Evolutionary conservation across 30 jellyfish, hydroid and myxozoan species (phyloP).

Genomic region (Turritopsis rubra): DNA sequence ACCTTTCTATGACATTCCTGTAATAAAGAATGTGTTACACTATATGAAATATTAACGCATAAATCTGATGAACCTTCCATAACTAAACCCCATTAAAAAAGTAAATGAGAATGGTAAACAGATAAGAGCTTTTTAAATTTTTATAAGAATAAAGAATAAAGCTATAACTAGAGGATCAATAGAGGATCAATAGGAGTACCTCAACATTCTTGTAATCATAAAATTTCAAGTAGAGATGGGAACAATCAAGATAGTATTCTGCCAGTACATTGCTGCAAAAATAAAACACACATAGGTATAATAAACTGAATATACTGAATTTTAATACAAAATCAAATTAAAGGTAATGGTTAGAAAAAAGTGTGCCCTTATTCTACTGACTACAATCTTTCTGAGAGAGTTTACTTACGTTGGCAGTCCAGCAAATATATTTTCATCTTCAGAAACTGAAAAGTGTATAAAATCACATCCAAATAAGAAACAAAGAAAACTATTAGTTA

Average conservation of each 20-base stretch:
- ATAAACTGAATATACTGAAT: not conserved
- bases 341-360: not conserved
- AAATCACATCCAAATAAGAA: not conserved
- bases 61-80: no score
- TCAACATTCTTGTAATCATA: constrained; percentile 52
- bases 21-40: not conserved
- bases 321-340: no score
- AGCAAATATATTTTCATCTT: not conserved
- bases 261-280: constrained; percentile 39
- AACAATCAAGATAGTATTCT: constrained; percentile 54
- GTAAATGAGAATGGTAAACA: constrained; percentile 1
- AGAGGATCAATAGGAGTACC: constrained; percentile 13
- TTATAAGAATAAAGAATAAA: not conserved
- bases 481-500: no score
- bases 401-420: not conserved
- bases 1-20: constrained; percentile 11
- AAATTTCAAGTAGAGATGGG: constrained; percentile 47
- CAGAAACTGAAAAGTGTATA: not conserved
- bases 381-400: no score
- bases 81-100: no score
- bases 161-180: no score
- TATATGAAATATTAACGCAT: no score
- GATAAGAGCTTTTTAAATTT: no score
- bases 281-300: not conserved
- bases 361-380: not conserved